Conservation (phyloP, 2,113 vertebrate species). For the Psilopsiagon aymara region DNA sequence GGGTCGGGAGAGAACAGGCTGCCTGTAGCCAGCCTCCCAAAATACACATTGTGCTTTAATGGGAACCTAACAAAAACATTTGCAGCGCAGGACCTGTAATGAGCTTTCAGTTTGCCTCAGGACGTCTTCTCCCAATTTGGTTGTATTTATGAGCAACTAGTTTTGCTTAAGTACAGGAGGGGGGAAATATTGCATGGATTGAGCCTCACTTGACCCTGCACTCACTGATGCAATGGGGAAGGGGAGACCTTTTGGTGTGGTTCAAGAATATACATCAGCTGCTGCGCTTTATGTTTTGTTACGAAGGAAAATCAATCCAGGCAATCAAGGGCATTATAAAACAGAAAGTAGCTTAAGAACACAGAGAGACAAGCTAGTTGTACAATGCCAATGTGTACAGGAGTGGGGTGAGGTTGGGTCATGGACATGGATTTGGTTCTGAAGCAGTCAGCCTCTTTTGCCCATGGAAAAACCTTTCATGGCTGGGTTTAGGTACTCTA, state of each 20-base stretch:
- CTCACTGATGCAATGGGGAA: background rate
- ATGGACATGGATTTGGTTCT: background rate
- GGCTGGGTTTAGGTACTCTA: background rate
- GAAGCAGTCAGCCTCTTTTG: background rate
- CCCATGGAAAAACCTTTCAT: background rate
- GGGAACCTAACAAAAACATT: background rate
- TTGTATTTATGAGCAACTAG: constrained; percentile 33
- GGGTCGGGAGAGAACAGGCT: background rate
- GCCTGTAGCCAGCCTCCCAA: background rate
- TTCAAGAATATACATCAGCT: rapidly evolving
- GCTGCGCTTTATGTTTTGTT: background rate
- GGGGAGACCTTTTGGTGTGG: background rate
- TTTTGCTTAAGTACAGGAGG: background rate
- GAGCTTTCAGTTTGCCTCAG: constrained; percentile 27
- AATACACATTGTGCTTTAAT: constrained; percentile 8
- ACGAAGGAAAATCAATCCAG: background rate
- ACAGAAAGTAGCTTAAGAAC: background rate
- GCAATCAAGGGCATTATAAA: background rate
- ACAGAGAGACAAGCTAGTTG: background rate
- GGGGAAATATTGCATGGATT: too few relatives aligned
- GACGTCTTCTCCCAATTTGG: background rate
- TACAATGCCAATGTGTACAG: background rate
- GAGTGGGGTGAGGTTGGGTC: background rate
- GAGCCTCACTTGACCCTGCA: background rate
- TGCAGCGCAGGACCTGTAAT: background rate